Evolutionary conservation across 1,140 invertebrate genomes (phyloP), one percentile per base, ranked within the genome.

Genomic region (Platorchestia sp.): DNA sequence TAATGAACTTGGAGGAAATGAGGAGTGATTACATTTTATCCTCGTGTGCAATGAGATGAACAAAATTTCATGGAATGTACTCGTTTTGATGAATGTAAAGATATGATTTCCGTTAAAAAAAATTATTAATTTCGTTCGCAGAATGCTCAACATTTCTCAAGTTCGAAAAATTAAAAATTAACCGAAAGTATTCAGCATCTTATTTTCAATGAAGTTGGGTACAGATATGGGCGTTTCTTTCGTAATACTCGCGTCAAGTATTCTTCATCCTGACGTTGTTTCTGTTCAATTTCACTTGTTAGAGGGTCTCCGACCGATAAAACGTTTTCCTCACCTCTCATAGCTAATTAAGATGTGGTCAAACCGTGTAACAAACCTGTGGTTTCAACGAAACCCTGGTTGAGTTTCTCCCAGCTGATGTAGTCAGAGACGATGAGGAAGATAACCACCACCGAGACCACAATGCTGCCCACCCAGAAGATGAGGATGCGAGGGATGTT

Each of bases 391-490:
- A 98, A 97, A 95, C 97, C 97, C 86, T 97, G 96, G 96, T 98
- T 98, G 27, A 98, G 96, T 40, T 97, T 97, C 96, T 98, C 97
- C 97, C 97, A 98, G 89, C 97, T 97, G 95, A 98, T 97, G 96
- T 97, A 97, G 96, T 98, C 97, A 95, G 97, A 97, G 86, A 97
- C 97, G 95, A 98, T 98, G 42, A 97, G 97, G 36, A 97, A 97
- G 47, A 98, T 97, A 42, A 98, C 97, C 59, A 97, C 96, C 90
- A 97, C 96, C 0, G 97, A 97, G 45, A 97, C 97, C 3, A 97
- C 95, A 86, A 97, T 96, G 40, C 97, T 97, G 10, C 97, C 97
- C 16, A 97, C 96, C 97, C 97, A 98, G 96, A 98, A 98, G 40
- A 97, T 97, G 36, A 97, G 97, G 96, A 98, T 97, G 19, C 97